Percentiles rank a stretch among this genome's conserved stretches.
Conservation (phyloP, 2,113 vertebrate species). For the Dipodomys spectabilis region DNA sequence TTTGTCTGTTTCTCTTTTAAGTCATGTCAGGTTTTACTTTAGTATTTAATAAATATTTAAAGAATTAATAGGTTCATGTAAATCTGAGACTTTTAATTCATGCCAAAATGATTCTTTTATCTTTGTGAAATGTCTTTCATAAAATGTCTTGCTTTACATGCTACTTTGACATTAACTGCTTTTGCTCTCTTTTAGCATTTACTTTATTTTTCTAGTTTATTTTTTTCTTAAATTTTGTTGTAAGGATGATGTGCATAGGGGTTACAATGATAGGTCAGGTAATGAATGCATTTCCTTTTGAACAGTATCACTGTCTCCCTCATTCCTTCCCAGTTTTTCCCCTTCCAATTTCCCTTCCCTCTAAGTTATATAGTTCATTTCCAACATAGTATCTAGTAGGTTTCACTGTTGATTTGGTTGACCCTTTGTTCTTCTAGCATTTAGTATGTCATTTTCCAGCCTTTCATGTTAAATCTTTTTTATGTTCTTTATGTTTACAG, state of each 20-base stretch:
- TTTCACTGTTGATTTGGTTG: too few species aligned
- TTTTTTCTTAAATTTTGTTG: too few species aligned
- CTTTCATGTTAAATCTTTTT: neutral
- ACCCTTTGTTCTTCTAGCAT: too few species aligned
- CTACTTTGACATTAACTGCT: neutral
- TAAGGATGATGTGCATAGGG: too few species aligned
- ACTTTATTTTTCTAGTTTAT: too few species aligned
- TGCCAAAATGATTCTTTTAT: neutral
- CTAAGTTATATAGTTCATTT: too few species aligned
- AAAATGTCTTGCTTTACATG: neutral
- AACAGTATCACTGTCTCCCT: too few species aligned
- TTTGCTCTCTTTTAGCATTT: neutral
- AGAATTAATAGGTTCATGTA: neutral
- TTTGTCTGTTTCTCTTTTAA: neutral
- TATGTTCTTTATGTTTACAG: neutral
- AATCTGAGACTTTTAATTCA: neutral
- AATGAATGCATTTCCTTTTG: too few species aligned
- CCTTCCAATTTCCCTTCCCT: too few species aligned
- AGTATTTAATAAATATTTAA: neutral
- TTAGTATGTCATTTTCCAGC: neutral
- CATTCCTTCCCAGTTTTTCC: too few species aligned
- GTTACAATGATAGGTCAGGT: too few species aligned
- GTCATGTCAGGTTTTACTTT: neutral
- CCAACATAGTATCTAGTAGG: too few species aligned
- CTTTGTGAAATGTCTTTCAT: neutral